Base-by-base conservation (phyloP, 2,113 vertebrate species). In the Ptilorrhoa leucosticta region DNA sequence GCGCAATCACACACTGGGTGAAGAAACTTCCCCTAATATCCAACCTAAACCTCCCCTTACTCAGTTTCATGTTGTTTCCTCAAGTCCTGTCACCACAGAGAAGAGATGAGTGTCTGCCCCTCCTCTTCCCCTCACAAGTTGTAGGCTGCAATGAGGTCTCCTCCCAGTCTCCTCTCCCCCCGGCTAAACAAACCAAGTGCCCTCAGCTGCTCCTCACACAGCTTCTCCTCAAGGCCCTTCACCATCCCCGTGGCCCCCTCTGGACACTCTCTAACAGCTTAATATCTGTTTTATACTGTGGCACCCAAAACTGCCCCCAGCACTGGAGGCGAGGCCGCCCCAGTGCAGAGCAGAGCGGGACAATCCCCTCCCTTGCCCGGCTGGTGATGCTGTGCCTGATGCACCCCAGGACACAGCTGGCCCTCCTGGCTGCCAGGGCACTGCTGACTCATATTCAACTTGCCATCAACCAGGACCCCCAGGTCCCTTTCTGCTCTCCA, bases 331-430 rank as follows among this genome's bases (percentile, higher is more conserved):
- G 50, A 50, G 66, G 50, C 50, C 0, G 0, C 26, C 17, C 5
- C 26, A 47, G 39, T 0, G 1, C 24, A 64, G 68, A 57, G 51
- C 68, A 89, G 44, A 65, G 58, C 1, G 0, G 44, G 37, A 73
- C 44, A 81, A 58, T 48, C 42, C 22, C 17, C n/a, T 64, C 57
- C 10, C 31, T 35, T 17, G 11, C 12, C 35, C 0, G 0, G 30
- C 40, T 61, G 60, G n/a, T 0, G 0, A 47, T 40, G 48, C 13
- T 53, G 17, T 8, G 3, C 22, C 50, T 57, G 58, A 42, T 48
- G 15, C 2, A 1, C 26, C 21, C 10, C 58, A 65, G 50, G 68
- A 23, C 58, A 65, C 0, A 1, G 1, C 0, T 65, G 42, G 4
- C 31, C 14, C 27, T 65, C 17, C 50, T 56, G 66, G 31, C 42